Evolutionary conservation across 2,888 invertebrate species (phyloP), one percentile per base, ranked within the genome.

Genomic region (Trisateles emortualis): DNA sequence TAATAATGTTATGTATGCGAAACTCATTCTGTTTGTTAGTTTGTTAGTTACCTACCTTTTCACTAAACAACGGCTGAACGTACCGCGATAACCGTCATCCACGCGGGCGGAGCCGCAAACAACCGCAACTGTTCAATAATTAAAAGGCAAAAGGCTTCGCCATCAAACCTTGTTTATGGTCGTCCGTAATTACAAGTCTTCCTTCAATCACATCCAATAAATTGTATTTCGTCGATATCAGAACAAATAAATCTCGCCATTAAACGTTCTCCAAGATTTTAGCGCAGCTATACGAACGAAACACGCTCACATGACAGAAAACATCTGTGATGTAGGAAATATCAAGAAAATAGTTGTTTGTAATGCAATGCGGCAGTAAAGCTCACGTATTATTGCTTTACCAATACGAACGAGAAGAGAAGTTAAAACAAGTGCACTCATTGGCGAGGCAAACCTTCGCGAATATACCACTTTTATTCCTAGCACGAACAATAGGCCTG

Each of bases 401-500:
- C 64, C 68, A 56, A 62, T 61, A 69, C 68, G 62, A 74, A 76
- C 75, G 74, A 76, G 76, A 74, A 72, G 76, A 79, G 81, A 78
- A 83, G 79, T 84, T 80, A 75, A 83, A 88, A 86, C 84, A 83
- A 84, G 82, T 84, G 80, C 79, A 79, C 75, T 72, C 79, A 79
- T 78, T 79, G 79, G 78, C 72, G 67, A 61, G 73, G 69, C 70
- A 52, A 68, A 72, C 70, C 68, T 70, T 72, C 72, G 74, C 69
- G 75, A 75, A 81, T 81, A 86, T 85, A 83, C 82, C 72, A 79
- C 80, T 83, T 87, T 84, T 88, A 90, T 87, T 84, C 79, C 81
- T 86, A 85, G 85, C 78, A 58, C 62, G 84, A 92, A 92, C 91
- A 92, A 92, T 92, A 84, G 90, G 74, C 73, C 71, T 78, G 83